phyloP scores from a whole-genome alignment of 2,113 vertebrate species.

The Xenopus laevis region DNA sequence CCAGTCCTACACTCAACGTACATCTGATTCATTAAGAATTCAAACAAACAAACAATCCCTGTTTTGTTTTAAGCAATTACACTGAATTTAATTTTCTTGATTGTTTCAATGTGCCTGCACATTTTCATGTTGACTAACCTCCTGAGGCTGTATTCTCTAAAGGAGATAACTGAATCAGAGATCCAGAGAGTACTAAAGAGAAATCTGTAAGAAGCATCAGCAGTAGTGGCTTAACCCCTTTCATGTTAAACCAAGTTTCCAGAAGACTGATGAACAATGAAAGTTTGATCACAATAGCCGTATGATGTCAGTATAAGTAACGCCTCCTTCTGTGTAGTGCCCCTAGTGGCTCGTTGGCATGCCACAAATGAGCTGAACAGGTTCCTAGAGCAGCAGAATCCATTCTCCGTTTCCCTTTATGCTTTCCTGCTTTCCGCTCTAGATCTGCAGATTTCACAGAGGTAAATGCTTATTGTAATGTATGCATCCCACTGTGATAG shows the following conservation, averaged over 20 bases:
- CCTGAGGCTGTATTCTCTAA: no score
- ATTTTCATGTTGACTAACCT: no score
- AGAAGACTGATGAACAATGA: slow-evolving; percentile 9
- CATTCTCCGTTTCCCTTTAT: slow-evolving; percentile 16
- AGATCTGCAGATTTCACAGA: slow-evolving; percentile 11
- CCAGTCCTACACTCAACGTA: no score
- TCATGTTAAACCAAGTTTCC: no score
- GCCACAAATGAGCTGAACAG: slow-evolving; percentile 2
- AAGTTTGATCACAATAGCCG: neutral
- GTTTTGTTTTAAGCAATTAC: no score
- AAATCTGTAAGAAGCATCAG: neutral
- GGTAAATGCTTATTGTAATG: slow-evolving; percentile 17
- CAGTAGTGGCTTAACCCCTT: no score
- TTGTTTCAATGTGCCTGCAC: no score
- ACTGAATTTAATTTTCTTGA: no score
- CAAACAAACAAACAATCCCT: no score
- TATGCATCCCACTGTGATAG: neutral
- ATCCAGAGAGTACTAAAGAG: no score
- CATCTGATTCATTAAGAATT: no score
- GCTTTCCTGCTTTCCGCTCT: slow-evolving; percentile 12
- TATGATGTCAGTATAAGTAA: slow-evolving; percentile 20
- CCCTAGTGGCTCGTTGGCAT: neutral
- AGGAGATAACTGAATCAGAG: no score
- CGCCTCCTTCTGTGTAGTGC: slow-evolving; percentile 17
- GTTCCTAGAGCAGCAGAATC: slow-evolving; percentile 17